Conservation (phyloP, 2,113 vertebrate genomes). For the Dendropsophus ebraccatus region DNA sequence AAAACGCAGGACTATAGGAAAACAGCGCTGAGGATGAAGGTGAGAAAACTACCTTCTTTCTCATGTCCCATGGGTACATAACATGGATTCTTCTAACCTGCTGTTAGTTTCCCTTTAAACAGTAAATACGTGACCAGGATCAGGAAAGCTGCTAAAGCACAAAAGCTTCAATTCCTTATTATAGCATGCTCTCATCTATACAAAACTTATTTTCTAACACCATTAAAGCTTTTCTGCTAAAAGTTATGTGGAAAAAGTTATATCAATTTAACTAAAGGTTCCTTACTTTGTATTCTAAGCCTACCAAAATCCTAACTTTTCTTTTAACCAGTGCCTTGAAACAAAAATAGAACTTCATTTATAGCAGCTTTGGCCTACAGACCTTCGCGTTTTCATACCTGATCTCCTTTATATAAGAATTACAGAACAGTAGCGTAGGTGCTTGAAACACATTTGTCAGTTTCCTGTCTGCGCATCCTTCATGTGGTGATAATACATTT, state of each 20-base stretch:
- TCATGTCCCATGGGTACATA: too few species aligned
- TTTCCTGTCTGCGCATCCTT: constrained; percentile 1
- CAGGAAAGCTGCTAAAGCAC: neutral
- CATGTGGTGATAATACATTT: constrained; percentile 40
- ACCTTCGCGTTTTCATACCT: constrained; percentile 43
- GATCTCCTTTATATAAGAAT: constrained; percentile 20
- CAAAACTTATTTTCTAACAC: neutral
- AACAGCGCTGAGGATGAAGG: too few species aligned
- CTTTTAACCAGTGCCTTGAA: neutral
- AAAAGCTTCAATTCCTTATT: neutral
- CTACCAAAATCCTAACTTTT: neutral
- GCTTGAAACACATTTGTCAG: constrained; percentile 29
- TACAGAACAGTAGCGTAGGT: constrained; percentile 19
- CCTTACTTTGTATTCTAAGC: neutral
- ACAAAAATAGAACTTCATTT: constrained; percentile 38
- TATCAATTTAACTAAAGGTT: neutral
- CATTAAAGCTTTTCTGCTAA: neutral
- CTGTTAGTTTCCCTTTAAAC: too few species aligned
- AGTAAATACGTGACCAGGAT: neutral
- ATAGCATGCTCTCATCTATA: neutral
- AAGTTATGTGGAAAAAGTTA: constrained; percentile 1
- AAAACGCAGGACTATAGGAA: too few species aligned
- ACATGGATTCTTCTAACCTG: too few species aligned
- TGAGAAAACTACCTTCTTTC: too few species aligned
- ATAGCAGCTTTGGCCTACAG: constrained; percentile 19